Conservation (phyloP, 2,888 invertebrate species). For the Nomada hirtipes region DNA sequence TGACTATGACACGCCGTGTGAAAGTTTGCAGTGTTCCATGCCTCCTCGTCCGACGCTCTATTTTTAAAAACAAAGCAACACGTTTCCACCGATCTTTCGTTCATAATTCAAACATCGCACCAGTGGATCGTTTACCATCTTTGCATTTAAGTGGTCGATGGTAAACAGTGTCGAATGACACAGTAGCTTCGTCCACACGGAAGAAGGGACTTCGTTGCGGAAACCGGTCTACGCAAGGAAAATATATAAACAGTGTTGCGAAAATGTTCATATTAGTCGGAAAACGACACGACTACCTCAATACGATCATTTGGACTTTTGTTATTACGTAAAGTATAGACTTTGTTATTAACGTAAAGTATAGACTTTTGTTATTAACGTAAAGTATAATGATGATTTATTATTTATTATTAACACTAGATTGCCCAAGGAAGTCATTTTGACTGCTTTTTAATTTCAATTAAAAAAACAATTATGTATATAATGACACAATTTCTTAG, state of each 20-base stretch:
- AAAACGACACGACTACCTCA: neutral
- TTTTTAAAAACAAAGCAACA: conserved; percentile 57
- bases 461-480: too few species aligned
- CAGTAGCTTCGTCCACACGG: neutral
- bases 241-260: conserved; percentile 30
- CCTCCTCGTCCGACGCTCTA: conserved; percentile 38
- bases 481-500: too few species aligned
- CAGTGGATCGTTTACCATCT: conserved; percentile 25
- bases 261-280: neutral
- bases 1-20: conserved; percentile 80
- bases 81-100: conserved; percentile 6
- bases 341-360: too few species aligned
- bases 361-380: too few species aligned
- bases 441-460: too few species aligned
- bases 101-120: conserved; percentile 29
- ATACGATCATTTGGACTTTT: too few species aligned
- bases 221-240: conserved; percentile 22
- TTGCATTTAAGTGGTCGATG: conserved; percentile 17
- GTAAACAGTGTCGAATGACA: conserved; percentile 45
- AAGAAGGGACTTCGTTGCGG: neutral
- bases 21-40: conserved; percentile 68
- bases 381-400: too few species aligned
- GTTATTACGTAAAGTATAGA: too few species aligned
- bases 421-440: too few species aligned
- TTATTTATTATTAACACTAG: too few species aligned